Evolutionary conservation across 2,888 invertebrate species (phyloP).

Genomic region (Coleophora deauratella): DNA sequence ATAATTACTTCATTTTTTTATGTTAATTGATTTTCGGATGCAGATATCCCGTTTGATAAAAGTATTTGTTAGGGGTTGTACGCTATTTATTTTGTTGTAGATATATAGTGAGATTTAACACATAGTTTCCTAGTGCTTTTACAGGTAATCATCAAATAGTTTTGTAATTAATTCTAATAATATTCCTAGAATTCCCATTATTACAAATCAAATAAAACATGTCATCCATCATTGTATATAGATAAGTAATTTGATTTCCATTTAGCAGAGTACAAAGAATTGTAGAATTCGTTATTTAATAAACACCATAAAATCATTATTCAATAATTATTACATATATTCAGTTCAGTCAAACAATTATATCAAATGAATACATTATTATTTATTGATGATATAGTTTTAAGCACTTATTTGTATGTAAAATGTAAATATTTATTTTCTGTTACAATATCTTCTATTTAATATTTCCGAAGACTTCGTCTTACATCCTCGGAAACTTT

Average conservation of each 20-base stretch:
- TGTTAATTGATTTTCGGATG: conserved; percentile 18
- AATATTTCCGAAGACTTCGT: conserved; percentile 12
- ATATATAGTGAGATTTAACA: conserved; percentile 54
- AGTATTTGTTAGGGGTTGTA: conserved; percentile 49
- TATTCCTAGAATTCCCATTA: conserved; percentile 6
- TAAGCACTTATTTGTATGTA: too few relatives aligned
- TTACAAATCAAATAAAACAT: conserved; percentile 25
- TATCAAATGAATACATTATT: too few relatives aligned
- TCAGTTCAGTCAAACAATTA: conserved; percentile 14
- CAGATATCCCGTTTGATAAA: conserved; percentile 35
- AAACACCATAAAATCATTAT: conserved; percentile 31
- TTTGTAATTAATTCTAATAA: conserved; percentile 8
- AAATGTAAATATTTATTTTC: too few relatives aligned
- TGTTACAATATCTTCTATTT: too few relatives aligned
- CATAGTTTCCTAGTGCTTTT: conserved; percentile 46
- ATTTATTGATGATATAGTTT: conserved; percentile 28
- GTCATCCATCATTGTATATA: conserved; percentile 24
- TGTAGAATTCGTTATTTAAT: conserved; percentile 28
- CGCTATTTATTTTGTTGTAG: conserved; percentile 38
- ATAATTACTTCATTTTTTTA: conserved; percentile 15
- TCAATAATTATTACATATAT: conserved; percentile 26
- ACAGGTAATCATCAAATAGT: conserved; percentile 16
- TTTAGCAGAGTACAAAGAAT: conserved; percentile 7
- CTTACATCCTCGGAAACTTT: conserved; percentile 14
- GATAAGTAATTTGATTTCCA: too few relatives aligned